phyloP scores from a whole-genome alignment of 2,113 vertebrate species.

The Poeciliopsis retropinna region DNA sequence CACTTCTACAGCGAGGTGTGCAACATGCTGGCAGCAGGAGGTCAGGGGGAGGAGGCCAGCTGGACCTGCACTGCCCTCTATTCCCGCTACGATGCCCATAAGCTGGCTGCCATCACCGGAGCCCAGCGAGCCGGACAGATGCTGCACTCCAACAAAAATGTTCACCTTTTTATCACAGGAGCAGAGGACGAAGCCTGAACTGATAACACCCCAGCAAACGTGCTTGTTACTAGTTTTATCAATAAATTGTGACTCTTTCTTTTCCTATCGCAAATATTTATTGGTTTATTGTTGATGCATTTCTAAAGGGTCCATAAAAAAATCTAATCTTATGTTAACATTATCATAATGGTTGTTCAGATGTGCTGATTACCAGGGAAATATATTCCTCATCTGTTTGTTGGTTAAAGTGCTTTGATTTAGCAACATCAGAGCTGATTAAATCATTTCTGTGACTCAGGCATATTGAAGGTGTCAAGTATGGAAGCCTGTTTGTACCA shows the following conservation, averaged over 20 bases:
- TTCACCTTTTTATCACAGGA: slow-evolving; percentile 95
- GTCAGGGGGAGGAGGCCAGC: slow-evolving; percentile 82
- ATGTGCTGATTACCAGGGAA: not conserved
- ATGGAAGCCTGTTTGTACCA: not conserved
- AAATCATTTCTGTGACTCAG: not conserved
- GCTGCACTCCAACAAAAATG: slow-evolving; percentile 88
- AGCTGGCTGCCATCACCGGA: slow-evolving; percentile 87
- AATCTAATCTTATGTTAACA: not conserved
- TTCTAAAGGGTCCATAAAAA: slow-evolving; percentile 15
- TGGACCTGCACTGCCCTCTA: slow-evolving; percentile 95
- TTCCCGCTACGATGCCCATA: slow-evolving; percentile 91
- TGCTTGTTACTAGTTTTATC: not conserved
- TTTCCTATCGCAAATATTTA: not conserved
- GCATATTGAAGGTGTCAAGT: not conserved
- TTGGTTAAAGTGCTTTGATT: not conserved
- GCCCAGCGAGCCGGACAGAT: slow-evolving; percentile 92
- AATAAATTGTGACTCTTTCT: not conserved
- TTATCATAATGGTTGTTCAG: not conserved
- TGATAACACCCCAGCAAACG: not conserved
- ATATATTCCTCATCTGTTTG: not conserved
- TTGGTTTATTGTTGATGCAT: not conserved
- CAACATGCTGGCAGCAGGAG: slow-evolving; percentile 89
- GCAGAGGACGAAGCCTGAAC: slow-evolving; percentile 78
- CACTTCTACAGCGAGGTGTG: slow-evolving; percentile 98
- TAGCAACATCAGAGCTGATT: not conserved